Evolutionary conservation across 2,888 invertebrate genomes (phyloP).

Genomic region (Alviniconcha strummeri): DNA sequence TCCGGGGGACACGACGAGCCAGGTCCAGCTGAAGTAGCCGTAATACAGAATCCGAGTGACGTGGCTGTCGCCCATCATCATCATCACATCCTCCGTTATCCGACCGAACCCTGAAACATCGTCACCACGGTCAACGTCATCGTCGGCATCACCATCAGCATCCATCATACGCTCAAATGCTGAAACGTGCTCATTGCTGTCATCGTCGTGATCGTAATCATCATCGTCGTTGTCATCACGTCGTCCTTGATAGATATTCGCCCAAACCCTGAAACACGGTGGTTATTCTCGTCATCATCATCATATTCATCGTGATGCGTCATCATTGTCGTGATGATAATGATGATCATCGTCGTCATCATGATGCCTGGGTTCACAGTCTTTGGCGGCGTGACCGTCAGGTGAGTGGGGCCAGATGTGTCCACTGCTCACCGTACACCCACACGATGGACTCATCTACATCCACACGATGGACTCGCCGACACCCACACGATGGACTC

Average conservation of each 20-base stretch:
- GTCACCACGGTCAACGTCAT: not conserved
- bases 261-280: too few relatives aligned
- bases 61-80: slow-evolving; percentile 59
- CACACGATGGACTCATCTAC: too few relatives aligned
- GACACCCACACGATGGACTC: too few relatives aligned
- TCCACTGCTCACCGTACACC: too few relatives aligned
- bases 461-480: too few relatives aligned
- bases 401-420: too few relatives aligned
- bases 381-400: not conserved
- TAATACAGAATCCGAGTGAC: slow-evolving; percentile 47
- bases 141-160: not conserved
- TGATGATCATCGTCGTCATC: not conserved
- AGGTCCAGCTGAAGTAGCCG: slow-evolving; percentile 60
- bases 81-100: slow-evolving; percentile 63
- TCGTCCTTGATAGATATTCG: too few relatives aligned
- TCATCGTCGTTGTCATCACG: not conserved
- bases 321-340: not conserved
- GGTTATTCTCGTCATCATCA: not conserved
- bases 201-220: not conserved
- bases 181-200: not conserved
- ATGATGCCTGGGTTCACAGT: not conserved
- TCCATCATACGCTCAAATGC: not conserved
- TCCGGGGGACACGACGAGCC: slow-evolving; percentile 57
- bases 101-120: slow-evolving; percentile 52
- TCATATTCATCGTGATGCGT: not conserved